Evolutionary conservation across 2,797 vertebrate species (phyloP).

Genomic region (Novumbra hubbsi): DNA sequence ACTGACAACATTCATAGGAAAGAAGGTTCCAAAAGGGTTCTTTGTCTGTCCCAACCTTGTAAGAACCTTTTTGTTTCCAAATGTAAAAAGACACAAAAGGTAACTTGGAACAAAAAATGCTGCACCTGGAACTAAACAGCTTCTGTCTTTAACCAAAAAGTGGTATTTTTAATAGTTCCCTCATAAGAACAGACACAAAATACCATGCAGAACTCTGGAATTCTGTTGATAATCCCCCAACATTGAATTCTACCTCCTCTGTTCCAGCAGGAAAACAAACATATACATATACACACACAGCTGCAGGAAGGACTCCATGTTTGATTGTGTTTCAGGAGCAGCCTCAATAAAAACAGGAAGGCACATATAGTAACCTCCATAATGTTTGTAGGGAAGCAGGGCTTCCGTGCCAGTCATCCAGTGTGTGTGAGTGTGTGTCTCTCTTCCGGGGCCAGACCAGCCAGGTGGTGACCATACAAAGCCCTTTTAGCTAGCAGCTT

Average conservation of each 20-base stretch:
- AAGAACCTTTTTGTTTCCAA: no score
- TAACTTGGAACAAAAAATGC: no score
- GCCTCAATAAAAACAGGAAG: conserved; percentile 57
- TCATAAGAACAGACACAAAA: no score
- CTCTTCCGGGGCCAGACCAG: background rate
- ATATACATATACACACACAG: conserved; percentile 24
- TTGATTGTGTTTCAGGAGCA: conserved; percentile 42
- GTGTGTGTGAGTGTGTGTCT: background rate
- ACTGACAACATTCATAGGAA: no score
- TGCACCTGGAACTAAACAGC: no score
- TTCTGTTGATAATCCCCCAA: background rate
- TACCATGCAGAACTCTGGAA: background rate
- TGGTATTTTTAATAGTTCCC: no score
- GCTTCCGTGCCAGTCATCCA: background rate
- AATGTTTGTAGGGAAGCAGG: conserved; percentile 30
- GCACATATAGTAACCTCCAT: conserved; percentile 33
- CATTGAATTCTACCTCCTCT: background rate
- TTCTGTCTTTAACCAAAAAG: no score
- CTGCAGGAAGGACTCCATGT: conserved; percentile 36
- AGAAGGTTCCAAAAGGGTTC: no score
- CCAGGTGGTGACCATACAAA: conserved; percentile 16
- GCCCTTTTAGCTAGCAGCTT: conserved; percentile 16
- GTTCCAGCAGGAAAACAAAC: background rate
- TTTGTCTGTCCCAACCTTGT: no score
- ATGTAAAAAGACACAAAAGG: no score